A percentile compares a stretch with the other conserved stretches of the same genome.
Evolutionary conservation across 2,797 vertebrate genomes (phyloP).

Genomic region (Micropoecilia bifurca): DNA sequence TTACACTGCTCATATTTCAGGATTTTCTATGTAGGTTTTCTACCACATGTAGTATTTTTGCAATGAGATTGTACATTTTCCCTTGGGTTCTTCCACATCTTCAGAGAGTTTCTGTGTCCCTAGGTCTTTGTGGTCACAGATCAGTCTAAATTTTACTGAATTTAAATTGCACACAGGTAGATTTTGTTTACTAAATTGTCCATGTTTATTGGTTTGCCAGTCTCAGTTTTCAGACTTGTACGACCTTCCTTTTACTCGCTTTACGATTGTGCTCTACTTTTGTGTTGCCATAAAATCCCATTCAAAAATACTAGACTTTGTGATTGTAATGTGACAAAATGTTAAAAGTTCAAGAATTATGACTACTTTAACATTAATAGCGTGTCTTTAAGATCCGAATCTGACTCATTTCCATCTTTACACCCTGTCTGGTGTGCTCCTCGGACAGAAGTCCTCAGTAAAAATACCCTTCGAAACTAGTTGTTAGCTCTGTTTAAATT

Average conservation of each 20-base stretch:
- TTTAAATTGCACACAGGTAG: not conserved
- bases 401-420: conserved; percentile 3
- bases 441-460: conserved; percentile 16
- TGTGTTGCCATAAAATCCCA: not conserved
- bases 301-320: not conserved
- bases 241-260: not conserved
- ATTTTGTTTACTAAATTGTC: not conserved
- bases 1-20: not conserved
- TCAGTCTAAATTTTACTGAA: not conserved
- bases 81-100: not conserved
- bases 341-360: not conserved
- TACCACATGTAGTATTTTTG: not conserved
- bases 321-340: not conserved
- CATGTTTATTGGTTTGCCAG: not conserved
- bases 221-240: not conserved
- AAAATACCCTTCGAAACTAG: conserved; percentile 2
- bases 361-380: not conserved
- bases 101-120: not conserved
- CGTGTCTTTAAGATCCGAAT: not conserved
- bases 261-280: not conserved
- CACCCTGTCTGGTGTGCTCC: conserved; percentile 39
- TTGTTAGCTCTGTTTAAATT: conserved; percentile 19
- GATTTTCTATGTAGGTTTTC: not conserved
- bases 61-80: not conserved
- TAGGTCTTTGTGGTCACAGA: not conserved